Conservation (phyloP, 2,113 vertebrate genomes). For the Dromaius novaehollandiae region DNA sequence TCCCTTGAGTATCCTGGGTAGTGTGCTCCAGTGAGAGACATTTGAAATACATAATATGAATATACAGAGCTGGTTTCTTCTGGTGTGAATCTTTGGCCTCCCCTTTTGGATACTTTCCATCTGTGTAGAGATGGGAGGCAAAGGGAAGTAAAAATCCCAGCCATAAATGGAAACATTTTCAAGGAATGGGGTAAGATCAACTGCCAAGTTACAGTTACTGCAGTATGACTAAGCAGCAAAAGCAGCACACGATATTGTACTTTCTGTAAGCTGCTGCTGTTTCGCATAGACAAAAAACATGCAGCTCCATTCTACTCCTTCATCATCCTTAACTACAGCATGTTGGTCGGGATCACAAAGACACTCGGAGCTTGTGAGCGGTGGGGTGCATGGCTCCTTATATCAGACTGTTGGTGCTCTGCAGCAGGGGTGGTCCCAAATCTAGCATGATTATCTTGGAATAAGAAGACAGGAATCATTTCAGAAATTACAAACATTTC, state of each 20-base stretch:
- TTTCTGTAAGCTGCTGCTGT: neutral
- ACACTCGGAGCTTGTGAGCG: neutral
- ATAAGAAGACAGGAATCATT: neutral
- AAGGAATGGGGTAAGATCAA: neutral
- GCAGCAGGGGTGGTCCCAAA: neutral
- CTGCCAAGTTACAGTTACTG: constrained; percentile 27
- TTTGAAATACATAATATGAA: neutral
- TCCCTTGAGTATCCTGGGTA: neutral
- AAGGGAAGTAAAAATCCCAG: constrained; percentile 10
- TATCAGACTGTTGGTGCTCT: neutral
- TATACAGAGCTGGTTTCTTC: neutral
- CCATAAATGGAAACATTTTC: constrained; percentile 74
- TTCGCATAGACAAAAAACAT: neutral
- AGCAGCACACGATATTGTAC: neutral
- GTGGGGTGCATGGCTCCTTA: neutral
- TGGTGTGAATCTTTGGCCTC: neutral
- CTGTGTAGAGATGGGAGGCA: neutral
- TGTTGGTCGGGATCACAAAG: neutral
- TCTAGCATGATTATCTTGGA: neutral
- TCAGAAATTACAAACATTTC: neutral
- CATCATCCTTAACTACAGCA: neutral
- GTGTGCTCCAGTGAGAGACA: neutral
- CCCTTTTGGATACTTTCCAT: constrained; percentile 16
- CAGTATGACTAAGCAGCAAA: constrained; percentile 44
- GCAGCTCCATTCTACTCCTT: neutral